Percentiles rank a stretch among this genome's conserved stretches.
Evolutionary conservation across 2,113 vertebrate species (phyloP).

Genomic region (Elephantulus edwardii): DNA sequence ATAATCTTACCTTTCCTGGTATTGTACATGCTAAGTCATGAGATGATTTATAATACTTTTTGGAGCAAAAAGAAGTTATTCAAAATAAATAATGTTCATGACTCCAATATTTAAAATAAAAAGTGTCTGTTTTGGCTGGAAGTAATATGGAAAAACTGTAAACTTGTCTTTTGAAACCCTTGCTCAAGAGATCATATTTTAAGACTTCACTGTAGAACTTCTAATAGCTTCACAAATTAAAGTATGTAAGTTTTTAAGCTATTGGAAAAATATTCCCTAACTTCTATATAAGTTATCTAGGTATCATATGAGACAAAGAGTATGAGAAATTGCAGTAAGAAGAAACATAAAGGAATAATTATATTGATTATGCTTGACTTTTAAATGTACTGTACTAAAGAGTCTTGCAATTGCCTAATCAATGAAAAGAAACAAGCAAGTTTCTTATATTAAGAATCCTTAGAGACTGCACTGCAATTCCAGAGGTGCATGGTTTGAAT

Average conservation of each 20-base stretch:
- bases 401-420: neutral
- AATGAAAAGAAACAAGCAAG: neutral
- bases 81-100: slow-evolving; percentile 7
- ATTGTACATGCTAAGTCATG: neutral
- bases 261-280: neutral
- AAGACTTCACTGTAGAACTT: neutral
- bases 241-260: neutral
- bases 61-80: slow-evolving; percentile 5
- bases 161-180: fast-evolving
- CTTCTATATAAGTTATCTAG: no score
- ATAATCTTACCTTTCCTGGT: neutral
- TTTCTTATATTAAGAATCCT: neutral
- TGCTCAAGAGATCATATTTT: neutral
- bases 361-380: neutral
- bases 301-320: no score
- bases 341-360: neutral
- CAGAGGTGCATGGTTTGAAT: no score
- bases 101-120: neutral
- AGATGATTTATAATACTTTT: neutral
- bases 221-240: neutral
- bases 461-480: no score
- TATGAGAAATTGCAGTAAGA: neutral
- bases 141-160: neutral
- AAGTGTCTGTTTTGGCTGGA: neutral
- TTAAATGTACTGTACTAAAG: neutral